These are phyloP conservation scores for Epinephelus lanceolatus DNA, from an alignment of 2,113 vertebrate species.

Conservation along the genomic window DNA sequence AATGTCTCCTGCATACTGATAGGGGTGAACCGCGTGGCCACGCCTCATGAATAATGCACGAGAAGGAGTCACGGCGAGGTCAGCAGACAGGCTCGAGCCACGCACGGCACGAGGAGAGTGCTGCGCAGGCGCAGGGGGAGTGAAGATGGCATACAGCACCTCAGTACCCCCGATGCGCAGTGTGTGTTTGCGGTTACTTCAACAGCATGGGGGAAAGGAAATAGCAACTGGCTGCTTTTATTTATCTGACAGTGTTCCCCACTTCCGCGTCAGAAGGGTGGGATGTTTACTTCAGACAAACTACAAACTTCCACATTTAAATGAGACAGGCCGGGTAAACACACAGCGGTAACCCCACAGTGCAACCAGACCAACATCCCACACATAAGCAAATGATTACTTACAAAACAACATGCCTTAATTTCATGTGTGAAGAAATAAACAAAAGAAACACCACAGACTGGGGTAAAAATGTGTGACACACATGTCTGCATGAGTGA, in stretches of 20 bases:
- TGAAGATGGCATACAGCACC: neutral
- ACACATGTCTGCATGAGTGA: neutral
- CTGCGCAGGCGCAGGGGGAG: conserved; percentile 17
- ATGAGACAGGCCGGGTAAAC: neutral
- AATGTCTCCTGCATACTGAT: conserved; percentile 94
- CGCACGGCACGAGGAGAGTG: conserved; percentile 60
- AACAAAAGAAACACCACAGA: too few relatives aligned
- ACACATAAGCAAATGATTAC: too few relatives aligned
- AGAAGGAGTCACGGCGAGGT: conserved; percentile 93
- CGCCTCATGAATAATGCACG: conserved; percentile 96
- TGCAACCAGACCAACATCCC: too few relatives aligned
- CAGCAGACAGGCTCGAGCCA: conserved; percentile 89
- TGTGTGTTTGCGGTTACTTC: conserved; percentile 46
- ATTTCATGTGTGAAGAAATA: too few relatives aligned
- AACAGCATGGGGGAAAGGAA: conserved; percentile 45
- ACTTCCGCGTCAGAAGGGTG: conserved; percentile 49
- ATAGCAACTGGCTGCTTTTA: conserved; percentile 62
- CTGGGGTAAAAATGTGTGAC: neutral
- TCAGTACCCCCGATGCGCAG: neutral
- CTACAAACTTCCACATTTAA: conserved; percentile 46
- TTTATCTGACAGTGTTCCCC: conserved; percentile 47
- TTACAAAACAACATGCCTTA: too few relatives aligned
- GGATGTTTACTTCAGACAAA: conserved; percentile 50
- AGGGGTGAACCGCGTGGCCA: conserved; percentile 88
- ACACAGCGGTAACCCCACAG: too few relatives aligned